Evolutionary conservation across 2,797 vertebrate genomes (phyloP).

Genomic region (Zenarchopterus dispar): DNA sequence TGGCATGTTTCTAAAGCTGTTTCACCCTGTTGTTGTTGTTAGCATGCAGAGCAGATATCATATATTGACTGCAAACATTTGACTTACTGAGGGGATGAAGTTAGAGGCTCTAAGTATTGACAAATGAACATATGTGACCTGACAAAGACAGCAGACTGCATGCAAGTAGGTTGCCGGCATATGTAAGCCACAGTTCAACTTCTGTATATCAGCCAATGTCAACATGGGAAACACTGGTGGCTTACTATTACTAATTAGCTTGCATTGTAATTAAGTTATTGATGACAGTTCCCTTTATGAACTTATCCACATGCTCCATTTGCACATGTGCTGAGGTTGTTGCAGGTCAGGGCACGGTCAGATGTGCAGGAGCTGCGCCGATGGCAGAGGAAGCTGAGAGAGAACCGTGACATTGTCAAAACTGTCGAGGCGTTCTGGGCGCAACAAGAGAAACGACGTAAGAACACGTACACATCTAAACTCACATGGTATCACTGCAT

Average conservation of each 20-base stretch:
- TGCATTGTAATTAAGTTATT: conserved; percentile 31
- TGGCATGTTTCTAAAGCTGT: no score
- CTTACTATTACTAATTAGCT: conserved; percentile 11
- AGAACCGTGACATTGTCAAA: conserved; percentile 79
- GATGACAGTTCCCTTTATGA: conserved; percentile 20
- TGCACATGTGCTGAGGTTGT: conserved; percentile 17
- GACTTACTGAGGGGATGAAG: no score
- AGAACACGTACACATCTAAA: conserved; percentile 28
- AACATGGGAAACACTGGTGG: no score
- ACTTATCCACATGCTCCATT: conserved; percentile 14
- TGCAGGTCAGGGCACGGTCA: conserved; percentile 83
- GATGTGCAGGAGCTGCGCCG: conserved; percentile 90
- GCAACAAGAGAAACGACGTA: conserved; percentile 87
- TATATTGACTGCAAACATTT: no score
- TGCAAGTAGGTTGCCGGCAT: no score
- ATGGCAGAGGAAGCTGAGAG: conserved; percentile 89
- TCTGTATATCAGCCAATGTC: no score
- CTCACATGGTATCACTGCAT: not conserved
- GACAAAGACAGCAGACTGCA: no score
- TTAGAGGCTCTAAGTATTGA: no score
- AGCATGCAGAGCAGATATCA: no score
- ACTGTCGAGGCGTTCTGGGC: conserved; percentile 86
- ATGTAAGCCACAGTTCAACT: no score
- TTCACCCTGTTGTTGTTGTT: no score
- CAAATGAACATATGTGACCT: no score